A percentile compares a stretch with the other conserved stretches of the same genome.
Conservation (phyloP, 2,797 vertebrate genomes). For the Hydrophis major region DNA sequence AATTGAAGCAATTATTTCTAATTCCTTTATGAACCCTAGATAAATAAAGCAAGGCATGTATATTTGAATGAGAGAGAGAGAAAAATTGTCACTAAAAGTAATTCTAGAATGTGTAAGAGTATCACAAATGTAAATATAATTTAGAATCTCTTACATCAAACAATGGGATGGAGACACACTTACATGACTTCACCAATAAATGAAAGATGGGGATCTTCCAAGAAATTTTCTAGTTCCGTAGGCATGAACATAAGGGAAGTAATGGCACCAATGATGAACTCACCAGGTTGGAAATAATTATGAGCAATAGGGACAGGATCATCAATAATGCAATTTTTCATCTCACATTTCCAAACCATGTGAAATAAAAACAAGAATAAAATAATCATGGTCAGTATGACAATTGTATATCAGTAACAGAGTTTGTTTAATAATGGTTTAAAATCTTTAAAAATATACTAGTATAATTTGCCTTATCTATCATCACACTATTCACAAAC, state of each 20-base stretch:
- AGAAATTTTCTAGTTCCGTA: background rate
- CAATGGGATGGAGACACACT: background rate
- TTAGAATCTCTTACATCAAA: background rate
- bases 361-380: background rate
- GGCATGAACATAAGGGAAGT: background rate
- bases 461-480: background rate
- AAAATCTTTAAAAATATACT: background rate
- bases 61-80: background rate
- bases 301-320: background rate
- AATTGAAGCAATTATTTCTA: background rate
- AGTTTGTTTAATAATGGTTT: background rate
- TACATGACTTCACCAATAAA: background rate
- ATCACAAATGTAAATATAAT: background rate
- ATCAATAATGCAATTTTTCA: background rate
- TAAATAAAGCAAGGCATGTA: background rate
- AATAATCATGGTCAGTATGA: background rate
- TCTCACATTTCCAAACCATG: background rate
- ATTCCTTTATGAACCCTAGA: background rate
- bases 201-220: background rate
- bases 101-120: background rate
- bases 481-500: too few species aligned
- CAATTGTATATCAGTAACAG: background rate
- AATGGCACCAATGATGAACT: background rate
- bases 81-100: background rate
- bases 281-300: conserved; percentile 8